These are phyloP conservation scores for Aegithalos caudatus DNA, from an alignment of 2,113 vertebrate species.

Conservation along the genomic window DNA sequence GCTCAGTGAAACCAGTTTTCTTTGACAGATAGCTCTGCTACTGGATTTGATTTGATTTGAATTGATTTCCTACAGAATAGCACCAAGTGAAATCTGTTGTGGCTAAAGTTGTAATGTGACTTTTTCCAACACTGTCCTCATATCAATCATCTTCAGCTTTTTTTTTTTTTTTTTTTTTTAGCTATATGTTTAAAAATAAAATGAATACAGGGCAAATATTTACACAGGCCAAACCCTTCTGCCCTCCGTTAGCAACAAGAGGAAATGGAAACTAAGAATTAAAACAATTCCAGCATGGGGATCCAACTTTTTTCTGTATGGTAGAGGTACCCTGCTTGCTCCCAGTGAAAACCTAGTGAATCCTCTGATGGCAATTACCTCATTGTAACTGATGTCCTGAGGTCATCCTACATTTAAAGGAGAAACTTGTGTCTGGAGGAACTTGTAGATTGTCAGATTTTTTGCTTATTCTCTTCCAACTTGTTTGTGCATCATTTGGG, in stretches of 20 bases:
- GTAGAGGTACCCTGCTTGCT: neutral
- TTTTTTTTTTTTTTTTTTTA: neutral
- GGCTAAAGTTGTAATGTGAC: slow-evolving; percentile 24
- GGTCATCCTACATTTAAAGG: neutral
- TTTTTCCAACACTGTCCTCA: neutral
- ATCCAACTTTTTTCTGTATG: neutral
- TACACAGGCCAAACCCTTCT: neutral
- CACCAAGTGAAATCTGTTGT: slow-evolving; percentile 43
- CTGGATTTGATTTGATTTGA: slow-evolving; percentile 57
- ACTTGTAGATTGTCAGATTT: neutral
- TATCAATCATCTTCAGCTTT: neutral
- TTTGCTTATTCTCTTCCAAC: neutral
- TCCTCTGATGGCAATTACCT: neutral
- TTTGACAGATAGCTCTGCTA: slow-evolving; percentile 67
- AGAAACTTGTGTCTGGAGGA: neutral
- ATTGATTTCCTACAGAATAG: slow-evolving; percentile 21
- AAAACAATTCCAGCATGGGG: neutral
- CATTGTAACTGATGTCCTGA: neutral
- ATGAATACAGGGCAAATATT: neutral
- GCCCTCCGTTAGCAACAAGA: neutral
- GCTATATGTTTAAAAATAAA: slow-evolving; percentile 27
- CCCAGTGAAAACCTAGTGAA: neutral
- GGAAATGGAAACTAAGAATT: neutral
- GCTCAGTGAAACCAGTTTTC: slow-evolving; percentile 32
- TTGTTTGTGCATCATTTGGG: neutral